A percentile compares a stretch with the other conserved stretches of the same genome.
phyloP scores from a whole-genome alignment of 2,888 invertebrate genomes.

The Nomada goodeniana region DNA sequence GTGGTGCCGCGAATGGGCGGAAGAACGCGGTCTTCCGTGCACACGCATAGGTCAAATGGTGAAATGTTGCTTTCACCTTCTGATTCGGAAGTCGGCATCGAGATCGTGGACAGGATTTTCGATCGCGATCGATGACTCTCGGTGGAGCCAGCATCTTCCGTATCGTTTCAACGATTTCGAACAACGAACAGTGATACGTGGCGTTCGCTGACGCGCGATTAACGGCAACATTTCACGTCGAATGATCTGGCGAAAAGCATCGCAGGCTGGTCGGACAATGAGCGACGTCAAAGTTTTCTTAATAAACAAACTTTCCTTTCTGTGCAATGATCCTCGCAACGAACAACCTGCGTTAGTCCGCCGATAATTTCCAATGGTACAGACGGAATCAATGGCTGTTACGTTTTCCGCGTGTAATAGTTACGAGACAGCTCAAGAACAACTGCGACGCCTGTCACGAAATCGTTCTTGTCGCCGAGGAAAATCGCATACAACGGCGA shows the following conservation, averaged over 20 bases:
- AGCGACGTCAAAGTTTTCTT: neutral
- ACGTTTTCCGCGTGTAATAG: neutral
- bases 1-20: slow-evolving; percentile 40
- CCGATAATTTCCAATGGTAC: neutral
- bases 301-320: neutral
- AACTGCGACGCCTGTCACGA: neutral
- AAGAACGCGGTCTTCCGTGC: slow-evolving; percentile 61
- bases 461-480: neutral
- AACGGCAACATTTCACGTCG: no score
- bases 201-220: neutral
- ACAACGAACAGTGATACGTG: no score
- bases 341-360: neutral
- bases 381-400: neutral
- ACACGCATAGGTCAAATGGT: slow-evolving; percentile 65
- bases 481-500: neutral
- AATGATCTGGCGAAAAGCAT: neutral
- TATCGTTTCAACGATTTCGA: no score
- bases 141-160: no score
- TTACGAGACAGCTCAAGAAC: slow-evolving; percentile 4
- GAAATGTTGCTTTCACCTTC: slow-evolving; percentile 70
- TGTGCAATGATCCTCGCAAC: neutral
- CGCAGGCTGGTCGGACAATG: neutral
- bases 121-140: neutral
- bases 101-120: neutral
- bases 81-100: neutral